phyloP scores from a whole-genome alignment of 2,113 vertebrate genomes.

The Silurus asotus region DNA sequence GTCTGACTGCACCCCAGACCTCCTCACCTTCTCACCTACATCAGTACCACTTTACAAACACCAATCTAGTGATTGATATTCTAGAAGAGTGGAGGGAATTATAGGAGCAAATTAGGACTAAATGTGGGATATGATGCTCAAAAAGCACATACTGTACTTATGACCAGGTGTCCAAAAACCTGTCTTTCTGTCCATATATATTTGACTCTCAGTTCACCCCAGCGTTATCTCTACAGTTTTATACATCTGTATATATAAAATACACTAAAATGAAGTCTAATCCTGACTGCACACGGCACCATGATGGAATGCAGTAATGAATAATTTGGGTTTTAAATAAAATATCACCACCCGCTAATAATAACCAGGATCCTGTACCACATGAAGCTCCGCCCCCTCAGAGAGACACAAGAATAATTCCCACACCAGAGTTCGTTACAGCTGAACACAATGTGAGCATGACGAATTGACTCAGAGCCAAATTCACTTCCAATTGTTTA shows the following conservation, averaged over 20 bases:
- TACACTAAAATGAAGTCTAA: background rate
- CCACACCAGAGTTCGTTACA: background rate
- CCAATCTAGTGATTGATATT: no score
- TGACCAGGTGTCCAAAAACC: no score
- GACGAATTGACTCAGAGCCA: background rate
- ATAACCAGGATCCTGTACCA: background rate
- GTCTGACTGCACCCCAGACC: no score
- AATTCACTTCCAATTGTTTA: background rate
- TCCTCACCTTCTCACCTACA: no score
- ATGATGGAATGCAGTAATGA: background rate
- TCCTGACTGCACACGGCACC: background rate
- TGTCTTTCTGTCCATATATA: background rate
- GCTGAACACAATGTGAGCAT: background rate
- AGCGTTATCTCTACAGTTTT: background rate
- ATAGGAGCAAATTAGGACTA: no score
- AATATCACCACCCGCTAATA: background rate
- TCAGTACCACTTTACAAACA: no score
- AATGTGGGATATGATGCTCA: no score
- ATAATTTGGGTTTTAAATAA: background rate
- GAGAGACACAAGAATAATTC: background rate
- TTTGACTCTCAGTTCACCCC: background rate
- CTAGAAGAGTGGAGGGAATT: no score
- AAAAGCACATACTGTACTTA: no score
- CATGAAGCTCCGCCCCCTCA: background rate
- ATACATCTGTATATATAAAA: background rate